Evolutionary conservation across 30 jellyfish, hydroid and myxozoan genomes (phyloP).

Genomic region (Aurelia coerulea): DNA sequence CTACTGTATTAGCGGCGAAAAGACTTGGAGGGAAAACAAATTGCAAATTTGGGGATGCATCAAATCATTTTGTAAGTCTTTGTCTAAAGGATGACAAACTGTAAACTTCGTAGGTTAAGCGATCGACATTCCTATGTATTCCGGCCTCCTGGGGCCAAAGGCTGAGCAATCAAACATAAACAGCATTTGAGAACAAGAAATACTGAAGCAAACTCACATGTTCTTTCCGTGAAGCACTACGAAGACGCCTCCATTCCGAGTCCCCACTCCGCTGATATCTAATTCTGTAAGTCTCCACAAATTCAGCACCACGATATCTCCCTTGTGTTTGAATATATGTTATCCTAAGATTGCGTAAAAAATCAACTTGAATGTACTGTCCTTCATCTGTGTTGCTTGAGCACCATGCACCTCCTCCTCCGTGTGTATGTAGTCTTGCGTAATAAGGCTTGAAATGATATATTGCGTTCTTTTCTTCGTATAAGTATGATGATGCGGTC

Average conservation of each 20-base stretch:
- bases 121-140: no score
- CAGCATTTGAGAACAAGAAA: no score
- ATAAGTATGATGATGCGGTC: constrained; percentile 69
- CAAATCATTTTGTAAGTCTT: no score
- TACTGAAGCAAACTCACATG: constrained; percentile 4
- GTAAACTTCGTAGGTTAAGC: no score
- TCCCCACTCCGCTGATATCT: constrained; percentile 63
- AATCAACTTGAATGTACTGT: constrained; percentile 68
- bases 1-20: no score
- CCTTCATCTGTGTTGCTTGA: constrained; percentile 39
- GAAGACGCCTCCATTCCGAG: constrained; percentile 52
- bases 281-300: constrained; percentile 36
- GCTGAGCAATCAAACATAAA: no score
- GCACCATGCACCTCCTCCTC: constrained; percentile 89
- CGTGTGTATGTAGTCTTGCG: constrained; percentile 54
- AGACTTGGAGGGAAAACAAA: no score
- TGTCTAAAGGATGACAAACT: no score
- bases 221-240: constrained; percentile 17
- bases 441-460: constrained; percentile 60
- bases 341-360: constrained; percentile 50
- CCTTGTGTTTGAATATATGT: constrained; percentile 64
- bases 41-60: no score
- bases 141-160: no score
- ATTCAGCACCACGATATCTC: constrained; percentile 71
- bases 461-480: constrained; percentile 30